Evolutionary conservation across 2,113 vertebrate genomes (phyloP), one percentile per base, ranked within the genome.

Genomic region (Poecile atricapillus): DNA sequence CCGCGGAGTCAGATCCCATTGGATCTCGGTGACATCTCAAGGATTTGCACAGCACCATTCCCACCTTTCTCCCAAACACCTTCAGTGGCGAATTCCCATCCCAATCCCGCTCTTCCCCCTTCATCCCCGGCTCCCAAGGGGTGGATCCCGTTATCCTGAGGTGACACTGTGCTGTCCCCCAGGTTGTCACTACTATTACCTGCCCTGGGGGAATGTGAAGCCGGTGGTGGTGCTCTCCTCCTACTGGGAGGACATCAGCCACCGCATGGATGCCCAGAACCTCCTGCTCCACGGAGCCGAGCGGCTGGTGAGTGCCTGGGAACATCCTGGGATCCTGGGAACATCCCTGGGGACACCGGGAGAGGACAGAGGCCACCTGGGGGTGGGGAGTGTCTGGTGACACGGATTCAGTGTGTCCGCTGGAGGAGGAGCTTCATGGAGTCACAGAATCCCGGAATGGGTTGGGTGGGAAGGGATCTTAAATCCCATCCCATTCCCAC

Each of bases 1-100:
- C 49, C 3, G 1, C 3, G 24, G 31, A 13, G 2, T 17, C 18
- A 11, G 24, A 53, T 23, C 37, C 44, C 0, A 0, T 2, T 19
- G 21, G n/a, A 39, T 33, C 44, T 33, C 1, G 5, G 20, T 30
- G 73, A 20, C 6, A 59, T 37, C 73, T 23, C 12, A 6, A 9
- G 12, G n/a, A 31, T 39, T 76, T 49, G 44, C 15, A 27, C 12
- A 15, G 7, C 73, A 13, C 55, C 25, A 31, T 24, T 16, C 43
- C 43, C 43, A 9, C 7, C 44, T 15, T 37, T 8, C 27, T 31
- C 55, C 14, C 33, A 12, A 46, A 74, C 31, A 5, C 19, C 14
- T 35, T 17, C 19, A 0, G 4, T 16, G 33, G 18, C 2, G 1
- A 35, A 46, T 59, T 35, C 55, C 73, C 43, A 11, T 4, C 55